Percentiles rank a stretch among this genome's conserved stretches.
These are phyloP conservation scores for Bufo gargarizans DNA, from an alignment of 2,113 vertebrate species.

Conservation along the genomic window DNA sequence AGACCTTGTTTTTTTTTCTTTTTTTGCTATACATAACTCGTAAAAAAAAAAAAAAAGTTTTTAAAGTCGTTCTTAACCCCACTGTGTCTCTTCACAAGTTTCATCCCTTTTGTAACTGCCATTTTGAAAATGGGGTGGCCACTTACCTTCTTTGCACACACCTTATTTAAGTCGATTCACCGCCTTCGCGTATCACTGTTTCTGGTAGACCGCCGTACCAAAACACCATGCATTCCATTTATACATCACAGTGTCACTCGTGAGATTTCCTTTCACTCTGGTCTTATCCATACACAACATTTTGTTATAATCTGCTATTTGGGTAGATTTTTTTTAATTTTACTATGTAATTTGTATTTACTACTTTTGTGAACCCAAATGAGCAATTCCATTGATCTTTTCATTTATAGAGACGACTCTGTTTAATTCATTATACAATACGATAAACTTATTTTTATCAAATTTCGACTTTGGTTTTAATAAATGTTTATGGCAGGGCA, in stretches of 20 bases:
- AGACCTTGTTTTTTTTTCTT: neutral
- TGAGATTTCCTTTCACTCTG: neutral
- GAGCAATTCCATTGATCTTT: slow-evolving; percentile 27
- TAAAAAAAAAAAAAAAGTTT: neutral
- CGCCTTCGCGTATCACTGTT: neutral
- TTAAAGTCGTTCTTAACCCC: slow-evolving; percentile 19
- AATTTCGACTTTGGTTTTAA: slow-evolving; percentile 32
- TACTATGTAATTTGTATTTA: slow-evolving; percentile 44
- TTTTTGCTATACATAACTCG: neutral
- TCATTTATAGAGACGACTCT: slow-evolving; percentile 40
- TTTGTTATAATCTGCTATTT: slow-evolving; percentile 42
- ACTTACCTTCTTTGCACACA: slow-evolving; percentile 7
- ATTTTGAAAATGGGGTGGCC: slow-evolving; percentile 18
- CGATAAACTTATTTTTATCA: slow-evolving; percentile 50
- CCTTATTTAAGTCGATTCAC: slow-evolving; percentile 23
- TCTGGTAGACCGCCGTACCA: neutral
- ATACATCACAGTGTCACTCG: neutral
- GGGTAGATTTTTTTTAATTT: slow-evolving; percentile 27
- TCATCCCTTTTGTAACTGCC: slow-evolving; percentile 1
- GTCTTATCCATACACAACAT: slow-evolving; percentile 7
- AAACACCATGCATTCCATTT: slow-evolving; percentile 35
- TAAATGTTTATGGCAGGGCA: neutral
- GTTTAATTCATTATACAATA: slow-evolving; percentile 41
- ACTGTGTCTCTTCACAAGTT: neutral
- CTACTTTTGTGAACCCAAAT: slow-evolving; percentile 40